Percentiles rank a stretch among this genome's conserved stretches.
These are phyloP conservation scores for Hippocampus abdominalis DNA, from an alignment of 2,113 vertebrate genomes.

Conservation along the genomic window DNA sequence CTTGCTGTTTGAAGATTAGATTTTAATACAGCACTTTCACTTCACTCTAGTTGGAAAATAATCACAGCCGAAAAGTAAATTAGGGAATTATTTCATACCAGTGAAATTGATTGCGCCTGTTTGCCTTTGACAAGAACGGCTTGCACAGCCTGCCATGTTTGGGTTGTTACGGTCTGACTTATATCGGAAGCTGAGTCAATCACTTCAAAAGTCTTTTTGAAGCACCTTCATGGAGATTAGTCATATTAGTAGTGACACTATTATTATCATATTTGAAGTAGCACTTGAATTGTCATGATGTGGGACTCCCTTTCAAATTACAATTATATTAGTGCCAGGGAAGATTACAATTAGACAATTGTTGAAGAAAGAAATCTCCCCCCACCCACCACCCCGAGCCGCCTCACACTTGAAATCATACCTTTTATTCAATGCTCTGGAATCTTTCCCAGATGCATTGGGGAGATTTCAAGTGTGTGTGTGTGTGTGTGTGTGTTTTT, in stretches of 20 bases:
- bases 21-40: constrained; percentile 74
- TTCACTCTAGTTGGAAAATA: constrained; percentile 63
- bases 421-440: no score
- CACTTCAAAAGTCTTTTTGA: constrained; percentile 16
- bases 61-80: constrained; percentile 66
- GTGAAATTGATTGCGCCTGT: constrained; percentile 60
- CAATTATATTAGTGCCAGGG: neutral
- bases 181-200: constrained; percentile 30
- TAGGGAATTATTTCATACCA: constrained; percentile 67
- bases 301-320: neutral
- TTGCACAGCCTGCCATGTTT: constrained; percentile 27
- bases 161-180: constrained; percentile 26
- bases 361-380: neutral
- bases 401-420: no score
- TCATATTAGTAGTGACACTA: neutral
- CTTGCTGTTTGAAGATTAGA: constrained; percentile 78
- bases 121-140: constrained; percentile 63
- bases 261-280: no score
- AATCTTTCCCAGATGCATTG: no score
- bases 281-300: no score
- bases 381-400: neutral
- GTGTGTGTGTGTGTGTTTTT: no score
- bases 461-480: no score
- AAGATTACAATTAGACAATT: neutral
- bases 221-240: constrained; percentile 9